phyloP scores from a whole-genome alignment of 2,888 invertebrate species.

The Lumbricus terrestris region DNA sequence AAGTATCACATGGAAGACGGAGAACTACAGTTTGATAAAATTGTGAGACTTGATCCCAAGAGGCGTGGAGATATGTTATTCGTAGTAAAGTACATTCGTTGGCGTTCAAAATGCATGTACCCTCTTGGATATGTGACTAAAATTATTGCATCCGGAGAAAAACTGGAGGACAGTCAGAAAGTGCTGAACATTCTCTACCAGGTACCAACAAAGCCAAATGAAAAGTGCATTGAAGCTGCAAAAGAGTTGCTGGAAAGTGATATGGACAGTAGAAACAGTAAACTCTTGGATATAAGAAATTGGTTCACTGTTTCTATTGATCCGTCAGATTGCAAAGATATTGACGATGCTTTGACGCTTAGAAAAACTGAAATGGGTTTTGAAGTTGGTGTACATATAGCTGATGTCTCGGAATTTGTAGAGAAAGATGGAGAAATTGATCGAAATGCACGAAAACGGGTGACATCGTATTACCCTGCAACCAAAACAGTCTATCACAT shows the following conservation, averaged over 20 bases:
- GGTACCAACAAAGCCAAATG: constrained; percentile 86
- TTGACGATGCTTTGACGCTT: constrained; percentile 91
- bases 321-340: constrained; percentile 82
- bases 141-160: constrained; percentile 42
- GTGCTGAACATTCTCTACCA: constrained; percentile 47
- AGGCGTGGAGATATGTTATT: constrained; percentile 45
- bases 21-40: constrained; percentile 44
- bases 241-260: neutral
- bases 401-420: constrained; percentile 85
- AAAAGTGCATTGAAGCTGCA: constrained; percentile 50
- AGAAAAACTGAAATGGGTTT: constrained; percentile 68
- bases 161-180: constrained; percentile 41
- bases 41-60: constrained; percentile 41
- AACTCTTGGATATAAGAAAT: constrained; percentile 56
- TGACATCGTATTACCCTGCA: constrained; percentile 64
- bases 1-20: constrained; percentile 43
- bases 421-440: constrained; percentile 68
- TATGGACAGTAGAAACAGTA: neutral
- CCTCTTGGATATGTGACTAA: constrained; percentile 52
- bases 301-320: constrained; percentile 84
- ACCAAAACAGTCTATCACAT: constrained; percentile 71
- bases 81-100: constrained; percentile 50
- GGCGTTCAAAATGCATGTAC: constrained; percentile 43
- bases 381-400: constrained; percentile 80
- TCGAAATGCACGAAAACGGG: constrained; percentile 72